These are phyloP conservation scores for Percopsis omiscomaycus DNA, from an alignment of 2,797 vertebrate genomes.

Conservation along the genomic window DNA sequence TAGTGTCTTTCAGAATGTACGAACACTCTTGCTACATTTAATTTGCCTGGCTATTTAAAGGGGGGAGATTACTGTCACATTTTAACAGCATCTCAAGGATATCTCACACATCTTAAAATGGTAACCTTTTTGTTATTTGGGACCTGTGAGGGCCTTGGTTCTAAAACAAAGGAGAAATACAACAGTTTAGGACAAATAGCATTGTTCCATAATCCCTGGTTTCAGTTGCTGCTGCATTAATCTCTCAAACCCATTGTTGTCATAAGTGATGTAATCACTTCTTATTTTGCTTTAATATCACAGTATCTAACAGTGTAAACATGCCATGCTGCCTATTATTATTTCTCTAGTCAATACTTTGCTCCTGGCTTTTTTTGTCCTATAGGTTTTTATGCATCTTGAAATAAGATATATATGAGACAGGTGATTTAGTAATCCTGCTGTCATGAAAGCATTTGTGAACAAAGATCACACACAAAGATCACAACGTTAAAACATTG, in stretches of 20 bases:
- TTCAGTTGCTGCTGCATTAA: constrained; percentile 6
- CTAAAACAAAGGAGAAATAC: constrained; percentile 4
- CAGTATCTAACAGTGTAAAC: constrained; percentile 9
- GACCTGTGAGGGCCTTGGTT: constrained; percentile 1
- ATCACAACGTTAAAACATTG: not conserved
- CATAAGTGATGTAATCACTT: constrained; percentile 10
- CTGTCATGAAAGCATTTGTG: constrained; percentile 63
- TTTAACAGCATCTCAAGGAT: too few relatives aligned
- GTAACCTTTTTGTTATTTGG: too few relatives aligned
- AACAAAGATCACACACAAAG: not conserved
- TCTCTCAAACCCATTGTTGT: constrained; percentile 2
- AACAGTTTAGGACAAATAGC: constrained; percentile 22
- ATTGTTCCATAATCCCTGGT: constrained; percentile 11
- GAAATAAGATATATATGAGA: constrained; percentile 23
- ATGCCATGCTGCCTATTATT: not conserved
- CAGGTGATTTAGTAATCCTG: constrained; percentile 48
- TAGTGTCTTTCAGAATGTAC: too few relatives aligned
- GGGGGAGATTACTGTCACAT: too few relatives aligned
- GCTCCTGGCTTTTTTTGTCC: constrained; percentile 7
- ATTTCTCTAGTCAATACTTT: not conserved
- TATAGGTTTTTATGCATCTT: constrained; percentile 28
- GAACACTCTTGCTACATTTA: too few relatives aligned
- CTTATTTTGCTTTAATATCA: constrained; percentile 4
- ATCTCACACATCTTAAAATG: too few relatives aligned
- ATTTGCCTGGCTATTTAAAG: too few relatives aligned